A percentile compares a stretch with the other conserved stretches of the same genome.
phyloP scores from a whole-genome alignment of 2,113 vertebrate species.

The Anser cygnoides region DNA sequence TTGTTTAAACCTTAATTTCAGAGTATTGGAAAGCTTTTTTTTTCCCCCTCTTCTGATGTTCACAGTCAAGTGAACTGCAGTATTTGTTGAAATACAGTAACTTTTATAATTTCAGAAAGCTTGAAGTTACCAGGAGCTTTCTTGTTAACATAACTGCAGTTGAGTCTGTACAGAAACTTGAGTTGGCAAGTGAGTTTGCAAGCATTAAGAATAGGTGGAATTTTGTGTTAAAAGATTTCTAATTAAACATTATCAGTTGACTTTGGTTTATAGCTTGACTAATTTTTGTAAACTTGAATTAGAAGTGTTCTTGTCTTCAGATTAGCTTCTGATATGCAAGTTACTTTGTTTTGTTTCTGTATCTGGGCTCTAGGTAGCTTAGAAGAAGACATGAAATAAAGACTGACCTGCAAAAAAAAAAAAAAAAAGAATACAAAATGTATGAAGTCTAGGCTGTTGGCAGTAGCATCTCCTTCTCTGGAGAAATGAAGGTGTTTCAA shows the following conservation, averaged over 20 bases:
- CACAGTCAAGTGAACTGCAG: neutral
- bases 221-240: neutral
- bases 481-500: constrained; percentile 25
- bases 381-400: neutral
- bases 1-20: neutral
- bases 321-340: neutral
- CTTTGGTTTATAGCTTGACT: neutral
- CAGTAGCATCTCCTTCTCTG: neutral
- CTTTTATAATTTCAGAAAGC: neutral
- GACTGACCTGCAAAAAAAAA: neutral
- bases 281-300: neutral
- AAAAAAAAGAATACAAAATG: fast-evolving
- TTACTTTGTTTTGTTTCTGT: neutral
- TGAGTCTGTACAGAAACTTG: neutral
- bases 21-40: neutral
- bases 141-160: neutral
- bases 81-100: neutral
- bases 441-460: neutral
- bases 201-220: neutral
- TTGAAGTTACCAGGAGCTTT: neutral
- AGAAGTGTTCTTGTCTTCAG: neutral
- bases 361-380: neutral
- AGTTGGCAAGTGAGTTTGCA: neutral
- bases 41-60: neutral
- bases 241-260: neutral